Evolutionary conservation across 2,888 invertebrate genomes (phyloP), one percentile per base, ranked within the genome.

Genomic region (Allacma fusca): DNA sequence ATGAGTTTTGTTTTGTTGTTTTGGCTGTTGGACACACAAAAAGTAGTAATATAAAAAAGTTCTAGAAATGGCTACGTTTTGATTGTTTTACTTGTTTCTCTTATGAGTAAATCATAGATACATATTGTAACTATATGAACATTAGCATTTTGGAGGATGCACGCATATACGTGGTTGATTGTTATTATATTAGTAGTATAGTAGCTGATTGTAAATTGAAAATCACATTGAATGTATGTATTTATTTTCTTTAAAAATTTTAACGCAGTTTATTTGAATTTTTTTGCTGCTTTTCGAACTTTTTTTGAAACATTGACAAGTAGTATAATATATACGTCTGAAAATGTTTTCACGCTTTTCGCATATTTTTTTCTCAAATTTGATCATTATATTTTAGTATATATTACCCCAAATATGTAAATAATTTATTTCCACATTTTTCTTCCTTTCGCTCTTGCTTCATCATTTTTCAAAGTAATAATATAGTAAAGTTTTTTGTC

Each of bases 281-380:
- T 65, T 65, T 28, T 65, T 65, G 29, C 29, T 28, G 29, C 19
- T 65, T 65, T 29, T 65, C 50, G 16, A 50, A 50, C 16, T n/a
- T 50, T 50, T 50, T 50, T n/a, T 50, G 9, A 50, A 50, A 50
- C 50, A 50, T 50, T 50, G 50, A 65, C 65, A 28, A 28, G 65
- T 65, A 65, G 29, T 28, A 65, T 62, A 62, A 26, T 26, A 26
- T 21, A 62, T 62, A 62, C 26, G 26, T 28, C 19, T 65, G 26
- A 28, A 65, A 26, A 50, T 29, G 26, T 65, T 28, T 26, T 65
- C 29, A 65, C 19, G 4, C 65, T 65, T 29, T 65, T 62, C 26
- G 62, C 19, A 65, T 65, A 19, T 28, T 65, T 65, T 65, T 65
- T 28, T 65, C 28, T 65, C 65, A 65, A 65, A 26, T 65, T 65